Evolutionary conservation across 2,113 vertebrate genomes (phyloP).

Genomic region (Datnioides undecimradiatus): DNA sequence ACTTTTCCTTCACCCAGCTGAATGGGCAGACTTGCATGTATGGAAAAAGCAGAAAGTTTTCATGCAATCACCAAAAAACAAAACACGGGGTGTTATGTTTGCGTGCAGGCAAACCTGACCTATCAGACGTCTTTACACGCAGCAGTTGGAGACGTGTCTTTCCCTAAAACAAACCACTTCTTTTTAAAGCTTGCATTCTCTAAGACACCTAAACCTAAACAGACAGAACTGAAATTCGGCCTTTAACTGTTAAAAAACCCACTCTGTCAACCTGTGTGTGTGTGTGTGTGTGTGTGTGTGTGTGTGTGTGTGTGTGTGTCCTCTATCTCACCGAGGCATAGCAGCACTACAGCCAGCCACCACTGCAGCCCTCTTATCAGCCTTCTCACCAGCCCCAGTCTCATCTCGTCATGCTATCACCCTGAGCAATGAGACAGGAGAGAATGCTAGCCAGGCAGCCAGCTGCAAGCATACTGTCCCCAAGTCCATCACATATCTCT

Average conservation of each 20-base stretch:
- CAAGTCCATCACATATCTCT: conserved; percentile 67
- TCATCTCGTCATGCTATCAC: conserved; percentile 80
- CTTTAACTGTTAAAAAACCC: conserved; percentile 23
- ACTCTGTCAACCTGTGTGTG: conserved; percentile 39
- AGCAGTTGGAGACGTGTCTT: neutral
- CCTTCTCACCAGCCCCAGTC: conserved; percentile 74
- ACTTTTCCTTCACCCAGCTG: neutral
- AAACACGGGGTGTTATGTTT: neutral
- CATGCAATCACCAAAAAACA: neutral
- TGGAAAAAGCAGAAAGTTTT: neutral
- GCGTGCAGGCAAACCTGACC: neutral
- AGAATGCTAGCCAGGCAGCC: conserved; percentile 67
- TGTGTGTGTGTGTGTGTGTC: conserved; percentile 54
- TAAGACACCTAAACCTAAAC: conserved; percentile 28
- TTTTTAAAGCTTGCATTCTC: conserved; percentile 15
- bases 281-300: conserved; percentile 38
- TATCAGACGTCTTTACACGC: neutral
- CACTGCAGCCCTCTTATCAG: conserved; percentile 76
- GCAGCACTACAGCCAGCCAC: conserved; percentile 68
- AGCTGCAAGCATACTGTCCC: conserved; percentile 72
- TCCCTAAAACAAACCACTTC: conserved; percentile 23
- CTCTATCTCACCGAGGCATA: conserved; percentile 62
- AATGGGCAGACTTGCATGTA: neutral
- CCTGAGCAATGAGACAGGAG: conserved; percentile 79
- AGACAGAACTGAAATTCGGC: conserved; percentile 29